These are phyloP conservation scores for Abscondita cerata DNA, from an alignment of 2,888 invertebrate species.

Conservation along the genomic window DNA sequence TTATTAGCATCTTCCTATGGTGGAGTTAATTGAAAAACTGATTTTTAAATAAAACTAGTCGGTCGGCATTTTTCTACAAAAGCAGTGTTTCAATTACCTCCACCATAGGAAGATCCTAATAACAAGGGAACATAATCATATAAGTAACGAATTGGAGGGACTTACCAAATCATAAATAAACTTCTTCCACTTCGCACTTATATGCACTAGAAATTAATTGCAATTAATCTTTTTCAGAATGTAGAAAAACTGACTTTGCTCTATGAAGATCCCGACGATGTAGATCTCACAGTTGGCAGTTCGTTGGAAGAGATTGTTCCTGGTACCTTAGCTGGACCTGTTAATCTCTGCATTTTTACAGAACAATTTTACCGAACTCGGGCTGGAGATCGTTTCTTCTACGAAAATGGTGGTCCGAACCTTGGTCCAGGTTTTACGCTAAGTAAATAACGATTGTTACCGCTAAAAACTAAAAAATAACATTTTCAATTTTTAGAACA, in stretches of 20 bases:
- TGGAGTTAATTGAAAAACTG: no score
- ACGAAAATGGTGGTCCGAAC: slow-evolving; percentile 69
- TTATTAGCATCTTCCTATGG: no score
- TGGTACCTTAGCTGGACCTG: slow-evolving; percentile 83
- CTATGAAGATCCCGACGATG: slow-evolving; percentile 79
- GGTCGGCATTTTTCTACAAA: no score
- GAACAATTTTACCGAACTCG: slow-evolving; percentile 88
- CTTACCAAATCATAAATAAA: no score
- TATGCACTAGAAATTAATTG: no score
- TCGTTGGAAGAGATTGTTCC: slow-evolving; percentile 79
- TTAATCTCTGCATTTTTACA: slow-evolving; percentile 85
- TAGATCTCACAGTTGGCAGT: slow-evolving; percentile 87
- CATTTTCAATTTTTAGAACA: slow-evolving; percentile 59
- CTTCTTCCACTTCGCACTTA: no score
- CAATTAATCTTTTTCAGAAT: slow-evolving; percentile 63
- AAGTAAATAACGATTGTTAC: slow-evolving; percentile 56
- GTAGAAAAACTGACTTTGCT: slow-evolving; percentile 68
- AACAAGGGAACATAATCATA: no score
- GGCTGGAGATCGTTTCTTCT: slow-evolving; percentile 88
- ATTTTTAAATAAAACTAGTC: no score
- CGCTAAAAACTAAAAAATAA: slow-evolving; percentile 2
- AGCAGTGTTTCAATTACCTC: no score
- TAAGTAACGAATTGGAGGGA: no score
- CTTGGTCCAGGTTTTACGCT: slow-evolving; percentile 70
- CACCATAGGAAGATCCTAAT: no score